Conservation (phyloP, 2,888 invertebrate species). For the Opisthograptis luteolata region DNA sequence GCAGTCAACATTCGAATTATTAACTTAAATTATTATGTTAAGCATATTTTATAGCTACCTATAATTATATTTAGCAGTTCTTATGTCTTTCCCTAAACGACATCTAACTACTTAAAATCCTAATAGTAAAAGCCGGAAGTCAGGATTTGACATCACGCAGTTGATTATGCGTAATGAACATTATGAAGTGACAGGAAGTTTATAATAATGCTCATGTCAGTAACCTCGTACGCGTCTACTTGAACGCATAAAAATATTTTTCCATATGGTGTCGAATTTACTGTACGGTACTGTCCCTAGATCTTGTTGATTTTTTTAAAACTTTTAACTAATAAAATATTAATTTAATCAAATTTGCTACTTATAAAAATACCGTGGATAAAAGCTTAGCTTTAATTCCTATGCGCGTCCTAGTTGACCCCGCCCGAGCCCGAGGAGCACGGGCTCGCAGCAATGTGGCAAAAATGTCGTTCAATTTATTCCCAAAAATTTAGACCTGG, state of each 20-base stretch:
- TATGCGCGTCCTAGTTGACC: constrained; percentile 29
- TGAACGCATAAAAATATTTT: constrained; percentile 48
- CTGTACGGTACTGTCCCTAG: too few relatives aligned
- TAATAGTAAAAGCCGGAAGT: constrained; percentile 39
- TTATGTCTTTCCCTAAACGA: background rate
- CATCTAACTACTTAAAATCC: background rate
- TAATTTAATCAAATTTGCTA: background rate
- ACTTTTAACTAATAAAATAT: too few relatives aligned
- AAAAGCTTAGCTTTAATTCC: constrained; percentile 44
- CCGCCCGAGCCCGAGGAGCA: constrained; percentile 50
- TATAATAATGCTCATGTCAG: constrained; percentile 74
- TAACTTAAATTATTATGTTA: too few relatives aligned
- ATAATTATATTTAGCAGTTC: background rate
- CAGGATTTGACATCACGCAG: constrained; percentile 40
- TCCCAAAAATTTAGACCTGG: constrained; percentile 77
- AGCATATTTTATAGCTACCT: too few relatives aligned
- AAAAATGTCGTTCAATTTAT: constrained; percentile 83
- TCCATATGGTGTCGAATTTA: too few relatives aligned
- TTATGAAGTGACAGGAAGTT: constrained; percentile 72
- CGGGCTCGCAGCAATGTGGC: constrained; percentile 40
- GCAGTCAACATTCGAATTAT: too few relatives aligned
- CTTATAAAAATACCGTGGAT: background rate
- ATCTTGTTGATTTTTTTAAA: too few relatives aligned
- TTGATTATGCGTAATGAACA: constrained; percentile 62
- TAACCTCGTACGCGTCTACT: constrained; percentile 70